Conservation (phyloP, 2,113 vertebrate genomes). For the Misgurnus anguillicaudatus region DNA sequence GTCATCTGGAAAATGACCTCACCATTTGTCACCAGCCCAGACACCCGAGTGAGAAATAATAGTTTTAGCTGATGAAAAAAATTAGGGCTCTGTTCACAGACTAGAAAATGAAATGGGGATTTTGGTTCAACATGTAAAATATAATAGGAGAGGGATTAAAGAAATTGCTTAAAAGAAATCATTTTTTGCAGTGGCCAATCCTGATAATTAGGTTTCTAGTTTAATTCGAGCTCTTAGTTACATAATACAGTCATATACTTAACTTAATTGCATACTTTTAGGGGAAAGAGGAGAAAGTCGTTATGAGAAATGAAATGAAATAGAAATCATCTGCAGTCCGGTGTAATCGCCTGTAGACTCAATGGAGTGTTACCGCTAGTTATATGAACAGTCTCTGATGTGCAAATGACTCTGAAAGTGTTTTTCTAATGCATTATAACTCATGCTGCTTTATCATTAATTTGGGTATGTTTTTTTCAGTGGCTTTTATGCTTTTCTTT, state of each 20-base stretch:
- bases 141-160: slow-evolving; percentile 13
- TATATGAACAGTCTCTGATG: slow-evolving; percentile 31
- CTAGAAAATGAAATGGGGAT: slow-evolving; percentile 1
- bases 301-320: slow-evolving; percentile 17
- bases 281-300: neutral
- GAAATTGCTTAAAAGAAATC: slow-evolving; percentile 22
- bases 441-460: slow-evolving; percentile 40
- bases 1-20: slow-evolving; percentile 30
- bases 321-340: neutral
- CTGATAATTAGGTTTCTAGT: slow-evolving; percentile 46
- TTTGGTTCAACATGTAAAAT: slow-evolving; percentile 5
- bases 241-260: slow-evolving; percentile 17
- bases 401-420: slow-evolving; percentile 24
- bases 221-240: slow-evolving; percentile 26
- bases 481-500: slow-evolving; percentile 4
- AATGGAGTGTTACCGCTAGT: slow-evolving; percentile 28
- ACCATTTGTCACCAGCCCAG: slow-evolving; percentile 35
- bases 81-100: slow-evolving; percentile 11
- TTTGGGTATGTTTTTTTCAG: neutral
- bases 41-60: slow-evolving; percentile 30
- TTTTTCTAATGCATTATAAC: slow-evolving; percentile 20
- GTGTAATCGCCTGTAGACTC: slow-evolving; percentile 3
- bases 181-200: slow-evolving; percentile 1
- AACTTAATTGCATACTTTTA: slow-evolving; percentile 38
- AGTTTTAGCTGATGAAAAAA: slow-evolving; percentile 37